These are phyloP conservation scores for Raphicerus campestris DNA, from an alignment of 2,113 vertebrate genomes.

Conservation along the genomic window DNA sequence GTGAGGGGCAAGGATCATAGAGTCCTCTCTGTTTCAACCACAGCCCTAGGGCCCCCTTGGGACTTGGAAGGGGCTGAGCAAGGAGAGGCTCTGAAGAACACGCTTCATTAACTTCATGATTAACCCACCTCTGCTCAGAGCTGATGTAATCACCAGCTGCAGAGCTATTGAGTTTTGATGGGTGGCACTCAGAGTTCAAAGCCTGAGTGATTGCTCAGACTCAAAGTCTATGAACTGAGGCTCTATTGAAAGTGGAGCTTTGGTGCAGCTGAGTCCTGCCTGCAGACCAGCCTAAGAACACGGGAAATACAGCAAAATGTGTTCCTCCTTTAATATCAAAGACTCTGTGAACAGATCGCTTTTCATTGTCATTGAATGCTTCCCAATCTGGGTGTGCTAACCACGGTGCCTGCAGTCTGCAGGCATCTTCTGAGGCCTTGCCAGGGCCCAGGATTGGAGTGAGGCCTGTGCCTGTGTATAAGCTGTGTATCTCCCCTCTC, in stretches of 20 bases:
- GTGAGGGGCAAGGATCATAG: neutral
- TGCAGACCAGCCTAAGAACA: rapidly evolving
- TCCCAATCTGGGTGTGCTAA: too few relatives aligned
- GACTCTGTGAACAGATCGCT: too few relatives aligned
- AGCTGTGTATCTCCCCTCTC: too few relatives aligned
- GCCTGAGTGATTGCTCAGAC: neutral
- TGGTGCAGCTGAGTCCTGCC: neutral
- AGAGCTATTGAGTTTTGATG: neutral
- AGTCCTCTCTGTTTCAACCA: neutral
- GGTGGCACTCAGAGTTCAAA: neutral
- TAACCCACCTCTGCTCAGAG: neutral
- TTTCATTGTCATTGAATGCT: too few relatives aligned
- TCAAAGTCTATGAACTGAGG: neutral
- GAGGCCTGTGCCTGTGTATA: too few relatives aligned
- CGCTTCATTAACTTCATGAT: neutral
- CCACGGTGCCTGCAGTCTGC: too few relatives aligned
- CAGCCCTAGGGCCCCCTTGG: neutral
- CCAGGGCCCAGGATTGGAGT: too few relatives aligned
- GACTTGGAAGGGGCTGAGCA: neutral
- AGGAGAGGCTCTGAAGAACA: neutral
- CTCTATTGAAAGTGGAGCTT: neutral
- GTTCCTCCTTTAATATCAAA: neutral
- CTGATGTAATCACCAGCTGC: neutral
- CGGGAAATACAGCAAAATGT: neutral
- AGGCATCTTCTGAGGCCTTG: too few relatives aligned